A percentile compares a stretch with the other conserved stretches of the same genome.
Conservation (phyloP, 2,888 invertebrate species). For the Cataglyphis cursor region DNA sequence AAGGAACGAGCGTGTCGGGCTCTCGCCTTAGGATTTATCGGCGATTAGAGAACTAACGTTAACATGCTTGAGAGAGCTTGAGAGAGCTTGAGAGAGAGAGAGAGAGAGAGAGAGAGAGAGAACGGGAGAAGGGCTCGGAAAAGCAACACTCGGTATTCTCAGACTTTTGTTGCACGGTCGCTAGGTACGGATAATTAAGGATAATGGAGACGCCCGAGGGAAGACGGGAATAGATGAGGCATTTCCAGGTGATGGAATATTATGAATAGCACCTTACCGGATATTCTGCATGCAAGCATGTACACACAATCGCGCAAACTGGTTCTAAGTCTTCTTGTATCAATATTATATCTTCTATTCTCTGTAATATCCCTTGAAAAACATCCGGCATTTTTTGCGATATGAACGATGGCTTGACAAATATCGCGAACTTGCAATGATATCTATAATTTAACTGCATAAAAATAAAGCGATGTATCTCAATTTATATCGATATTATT, state of each 20-base stretch:
- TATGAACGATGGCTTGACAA: background rate
- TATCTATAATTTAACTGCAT: background rate
- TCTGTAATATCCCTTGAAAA: constrained; percentile 4
- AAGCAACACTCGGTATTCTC: constrained; percentile 60
- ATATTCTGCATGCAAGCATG: constrained; percentile 43
- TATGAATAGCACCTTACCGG: constrained; percentile 71
- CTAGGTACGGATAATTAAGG: constrained; percentile 76
- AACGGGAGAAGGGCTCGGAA: constrained; percentile 60
- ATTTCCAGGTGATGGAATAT: constrained; percentile 76
- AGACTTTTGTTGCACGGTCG: constrained; percentile 70
- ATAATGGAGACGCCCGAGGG: constrained; percentile 76
- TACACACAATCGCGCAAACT: constrained; percentile 59
- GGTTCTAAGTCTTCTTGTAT: constrained; percentile 62
- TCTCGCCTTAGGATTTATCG: constrained; percentile 66
- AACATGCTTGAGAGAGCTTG: constrained; percentile 49
- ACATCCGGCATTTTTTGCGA: background rate
- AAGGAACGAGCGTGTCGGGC: constrained; percentile 50
- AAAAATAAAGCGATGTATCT: background rate
- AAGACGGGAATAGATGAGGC: constrained; percentile 73
- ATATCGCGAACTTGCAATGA: background rate
- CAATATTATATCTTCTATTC: constrained; percentile 49
- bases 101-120: background rate
- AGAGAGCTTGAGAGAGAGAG: background rate
- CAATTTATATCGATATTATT: background rate
- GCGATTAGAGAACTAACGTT: constrained; percentile 67